These are phyloP conservation scores for Rhizomys pruinosus DNA, from an alignment of 2,113 vertebrate genomes.

Conservation along the genomic window DNA sequence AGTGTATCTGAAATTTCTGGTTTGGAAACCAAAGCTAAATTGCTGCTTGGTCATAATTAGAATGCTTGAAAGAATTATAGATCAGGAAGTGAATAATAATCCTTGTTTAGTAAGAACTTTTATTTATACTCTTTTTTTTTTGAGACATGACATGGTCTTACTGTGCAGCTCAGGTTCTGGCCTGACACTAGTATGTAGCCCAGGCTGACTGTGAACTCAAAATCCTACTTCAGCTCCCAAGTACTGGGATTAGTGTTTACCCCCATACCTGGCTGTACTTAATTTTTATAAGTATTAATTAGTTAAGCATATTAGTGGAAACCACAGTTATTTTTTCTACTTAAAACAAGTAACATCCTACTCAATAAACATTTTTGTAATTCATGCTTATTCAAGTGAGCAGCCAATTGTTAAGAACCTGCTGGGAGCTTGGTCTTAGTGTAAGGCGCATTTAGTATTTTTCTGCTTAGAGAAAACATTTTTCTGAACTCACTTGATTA, in stretches of 20 bases:
- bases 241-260: not conserved
- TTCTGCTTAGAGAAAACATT: slow-evolving; percentile 27
- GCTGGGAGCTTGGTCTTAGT: not conserved
- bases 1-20: slow-evolving; percentile 43
- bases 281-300: slow-evolving; percentile 33
- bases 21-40: slow-evolving; percentile 31
- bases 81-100: not conserved
- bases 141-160: not conserved
- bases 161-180: not conserved
- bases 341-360: not conserved
- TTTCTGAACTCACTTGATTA: slow-evolving; percentile 6
- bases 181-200: not conserved
- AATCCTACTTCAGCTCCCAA: not conserved
- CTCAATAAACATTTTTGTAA: not conserved
- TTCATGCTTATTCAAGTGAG: slow-evolving; percentile 23
- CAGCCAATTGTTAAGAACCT: not conserved
- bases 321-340: not conserved
- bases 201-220: not conserved
- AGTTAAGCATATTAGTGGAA: not conserved
- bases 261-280: not conserved
- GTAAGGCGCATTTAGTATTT: not conserved
- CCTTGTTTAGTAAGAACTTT: slow-evolving; percentile 37
- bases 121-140: slow-evolving; percentile 3
- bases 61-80: not conserved
- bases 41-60: not conserved